These are phyloP conservation scores for Cephus spinipes DNA, from an alignment of 2,888 invertebrate species.

Conservation along the genomic window DNA sequence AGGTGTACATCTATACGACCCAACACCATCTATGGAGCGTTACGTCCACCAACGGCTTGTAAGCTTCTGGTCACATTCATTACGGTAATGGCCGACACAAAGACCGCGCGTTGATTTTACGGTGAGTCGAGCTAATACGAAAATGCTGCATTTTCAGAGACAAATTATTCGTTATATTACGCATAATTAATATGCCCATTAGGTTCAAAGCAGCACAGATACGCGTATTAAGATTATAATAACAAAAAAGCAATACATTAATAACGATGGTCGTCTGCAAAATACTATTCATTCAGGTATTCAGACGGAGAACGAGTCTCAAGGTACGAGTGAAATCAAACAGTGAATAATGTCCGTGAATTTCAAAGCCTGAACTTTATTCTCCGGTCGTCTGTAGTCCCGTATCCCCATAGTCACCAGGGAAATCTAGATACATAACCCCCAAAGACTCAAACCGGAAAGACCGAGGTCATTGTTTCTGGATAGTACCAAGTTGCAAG, in stretches of 20 bases:
- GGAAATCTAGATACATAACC: conserved; percentile 27
- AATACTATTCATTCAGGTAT: not conserved
- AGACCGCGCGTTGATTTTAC: conserved; percentile 18
- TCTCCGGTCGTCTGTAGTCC: conserved; percentile 6
- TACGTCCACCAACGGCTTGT: not conserved
- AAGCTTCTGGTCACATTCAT: conserved; percentile 36
- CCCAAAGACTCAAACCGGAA: conserved; percentile 9
- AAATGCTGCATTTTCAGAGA: not conserved
- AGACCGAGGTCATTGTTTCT: conserved; percentile 14
- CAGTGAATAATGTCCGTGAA: not conserved
- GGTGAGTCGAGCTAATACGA: not conserved
- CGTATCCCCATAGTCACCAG: conserved; percentile 18
- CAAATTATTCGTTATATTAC: not conserved
- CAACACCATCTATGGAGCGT: not conserved
- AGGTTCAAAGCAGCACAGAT: not conserved
- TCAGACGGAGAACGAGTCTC: not conserved
- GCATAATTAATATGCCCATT: not conserved
- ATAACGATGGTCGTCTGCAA: not conserved
- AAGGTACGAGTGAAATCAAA: not conserved
- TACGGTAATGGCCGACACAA: conserved; percentile 49
- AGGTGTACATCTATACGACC: not conserved
- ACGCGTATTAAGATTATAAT: not conserved
- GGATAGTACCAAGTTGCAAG: not conserved
- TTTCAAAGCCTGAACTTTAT: conserved; percentile 2
- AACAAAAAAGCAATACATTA: not conserved